Evolutionary conservation across 37 sponge, comb jelly and placozoan species (phyloP).

Genomic region (Corticium candelabrum): DNA sequence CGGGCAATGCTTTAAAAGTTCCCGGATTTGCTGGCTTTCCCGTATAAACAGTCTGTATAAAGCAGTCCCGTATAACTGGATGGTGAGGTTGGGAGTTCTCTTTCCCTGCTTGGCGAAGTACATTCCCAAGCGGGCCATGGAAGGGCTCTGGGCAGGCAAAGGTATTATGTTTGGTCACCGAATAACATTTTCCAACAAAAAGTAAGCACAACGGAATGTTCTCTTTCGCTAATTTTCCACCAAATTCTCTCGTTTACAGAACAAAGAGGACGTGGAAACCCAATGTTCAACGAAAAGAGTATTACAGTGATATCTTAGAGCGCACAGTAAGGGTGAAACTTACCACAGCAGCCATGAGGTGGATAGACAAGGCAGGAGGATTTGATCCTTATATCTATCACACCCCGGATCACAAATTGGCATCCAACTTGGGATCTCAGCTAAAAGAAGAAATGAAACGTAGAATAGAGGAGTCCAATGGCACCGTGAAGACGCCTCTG

Average conservation of each 20-base stretch:
- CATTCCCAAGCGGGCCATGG: constrained; percentile 35
- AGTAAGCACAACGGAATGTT: constrained; percentile 30
- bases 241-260: constrained; percentile 17
- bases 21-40: no score
- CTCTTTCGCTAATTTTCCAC: constrained; percentile 1
- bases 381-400: constrained; percentile 71
- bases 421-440: constrained; percentile 42
- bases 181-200: constrained; percentile 68
- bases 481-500: not conserved
- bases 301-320: constrained; percentile 48
- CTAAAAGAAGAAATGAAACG: not conserved
- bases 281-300: constrained; percentile 47
- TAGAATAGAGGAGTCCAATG: not conserved
- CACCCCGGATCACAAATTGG: constrained; percentile 60
- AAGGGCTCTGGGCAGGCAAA: constrained; percentile 55
- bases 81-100: constrained; percentile 41
- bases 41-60: no score
- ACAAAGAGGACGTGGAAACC: constrained; percentile 64
- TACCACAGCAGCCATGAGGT: constrained; percentile 57
- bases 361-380: constrained; percentile 78
- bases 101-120: constrained; percentile 20
- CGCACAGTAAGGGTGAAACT: constrained; percentile 24
- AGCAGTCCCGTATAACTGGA: no score
- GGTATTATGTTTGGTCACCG: constrained; percentile 49
- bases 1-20: no score